These are phyloP conservation scores for Nannospalax galili DNA, from an alignment of 2,113 vertebrate species.

Conservation along the genomic window DNA sequence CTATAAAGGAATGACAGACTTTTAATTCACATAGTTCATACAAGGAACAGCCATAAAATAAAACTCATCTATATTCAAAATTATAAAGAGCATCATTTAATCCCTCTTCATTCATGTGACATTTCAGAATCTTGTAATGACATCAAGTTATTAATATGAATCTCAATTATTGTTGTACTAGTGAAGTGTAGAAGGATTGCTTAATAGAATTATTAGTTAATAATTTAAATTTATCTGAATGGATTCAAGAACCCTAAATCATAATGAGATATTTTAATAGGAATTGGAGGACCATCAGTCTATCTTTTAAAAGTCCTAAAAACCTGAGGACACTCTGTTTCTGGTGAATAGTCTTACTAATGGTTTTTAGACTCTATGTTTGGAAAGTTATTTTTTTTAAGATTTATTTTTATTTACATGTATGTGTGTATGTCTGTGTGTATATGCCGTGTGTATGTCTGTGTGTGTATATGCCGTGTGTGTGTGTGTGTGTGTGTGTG, in stretches of 20 bases:
- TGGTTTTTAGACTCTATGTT: neutral
- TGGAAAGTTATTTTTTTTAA: neutral
- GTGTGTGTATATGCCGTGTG: accelerated
- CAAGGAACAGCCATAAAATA: neutral
- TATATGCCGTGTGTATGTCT: too few relatives aligned
- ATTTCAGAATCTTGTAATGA: conserved; percentile 49
- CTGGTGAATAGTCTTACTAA: neutral
- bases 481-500: too few relatives aligned
- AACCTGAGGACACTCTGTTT: neutral
- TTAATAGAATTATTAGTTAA: conserved; percentile 50
- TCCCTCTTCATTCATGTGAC: neutral
- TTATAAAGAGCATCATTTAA: neutral
- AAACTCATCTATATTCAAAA: conserved; percentile 20
- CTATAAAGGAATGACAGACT: neutral
- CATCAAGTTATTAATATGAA: neutral
- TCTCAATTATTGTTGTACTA: conserved; percentile 37
- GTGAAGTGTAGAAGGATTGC: conserved; percentile 5
- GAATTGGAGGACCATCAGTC: neutral
- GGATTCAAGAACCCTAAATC: conserved; percentile 13
- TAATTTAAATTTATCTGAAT: conserved; percentile 47
- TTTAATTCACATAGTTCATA: conserved; percentile 5
- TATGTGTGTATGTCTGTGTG: too few relatives aligned
- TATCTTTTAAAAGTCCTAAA: conserved; percentile 33
- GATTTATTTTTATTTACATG: neutral
- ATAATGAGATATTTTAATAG: neutral